Conservation (phyloP, 2,113 vertebrate genomes). For the Cynoglossus semilaevis region DNA sequence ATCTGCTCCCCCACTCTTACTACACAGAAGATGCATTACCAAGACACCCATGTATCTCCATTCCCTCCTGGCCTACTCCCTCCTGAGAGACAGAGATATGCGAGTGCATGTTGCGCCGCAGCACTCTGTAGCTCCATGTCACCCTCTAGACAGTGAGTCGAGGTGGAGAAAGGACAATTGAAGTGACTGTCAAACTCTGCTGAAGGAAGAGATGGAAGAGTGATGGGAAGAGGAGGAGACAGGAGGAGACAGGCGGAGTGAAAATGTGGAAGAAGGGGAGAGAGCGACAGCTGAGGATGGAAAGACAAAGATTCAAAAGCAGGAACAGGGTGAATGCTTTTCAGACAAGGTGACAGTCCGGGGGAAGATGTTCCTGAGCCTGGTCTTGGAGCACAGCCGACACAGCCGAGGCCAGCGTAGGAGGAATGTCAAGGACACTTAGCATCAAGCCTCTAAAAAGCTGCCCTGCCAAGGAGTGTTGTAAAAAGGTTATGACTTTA, state of each 20-base stretch:
- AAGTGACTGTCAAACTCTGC: constrained; percentile 50
- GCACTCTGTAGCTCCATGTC: neutral
- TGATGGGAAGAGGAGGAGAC: constrained; percentile 44
- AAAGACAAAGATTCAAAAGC: constrained; percentile 26
- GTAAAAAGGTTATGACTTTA: constrained; percentile 61
- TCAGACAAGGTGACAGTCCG: constrained; percentile 48
- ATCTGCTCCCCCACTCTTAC: constrained; percentile 32
- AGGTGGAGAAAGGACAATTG: constrained; percentile 47
- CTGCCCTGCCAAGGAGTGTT: constrained; percentile 47
- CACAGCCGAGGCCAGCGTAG: constrained; percentile 19
- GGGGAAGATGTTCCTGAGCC: constrained; percentile 22
- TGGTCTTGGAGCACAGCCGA: constrained; percentile 28
- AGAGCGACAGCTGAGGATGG: constrained; percentile 24
- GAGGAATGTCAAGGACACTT: constrained; percentile 56
- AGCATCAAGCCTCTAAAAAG: constrained; percentile 54
- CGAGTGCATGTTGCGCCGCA: neutral
- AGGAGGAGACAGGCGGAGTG: constrained; percentile 37
- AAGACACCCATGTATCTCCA: constrained; percentile 32
- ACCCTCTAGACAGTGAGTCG: constrained; percentile 30
- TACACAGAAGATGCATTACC: constrained; percentile 23
- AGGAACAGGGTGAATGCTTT: constrained; percentile 18
- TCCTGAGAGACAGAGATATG: constrained; percentile 9
- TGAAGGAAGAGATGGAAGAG: constrained; percentile 33
- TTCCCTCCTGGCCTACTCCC: constrained; percentile 17
- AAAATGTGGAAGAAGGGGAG: constrained; percentile 37